These are phyloP conservation scores for Lonchura striata DNA, from an alignment of 2,113 vertebrate species.

Conservation along the genomic window DNA sequence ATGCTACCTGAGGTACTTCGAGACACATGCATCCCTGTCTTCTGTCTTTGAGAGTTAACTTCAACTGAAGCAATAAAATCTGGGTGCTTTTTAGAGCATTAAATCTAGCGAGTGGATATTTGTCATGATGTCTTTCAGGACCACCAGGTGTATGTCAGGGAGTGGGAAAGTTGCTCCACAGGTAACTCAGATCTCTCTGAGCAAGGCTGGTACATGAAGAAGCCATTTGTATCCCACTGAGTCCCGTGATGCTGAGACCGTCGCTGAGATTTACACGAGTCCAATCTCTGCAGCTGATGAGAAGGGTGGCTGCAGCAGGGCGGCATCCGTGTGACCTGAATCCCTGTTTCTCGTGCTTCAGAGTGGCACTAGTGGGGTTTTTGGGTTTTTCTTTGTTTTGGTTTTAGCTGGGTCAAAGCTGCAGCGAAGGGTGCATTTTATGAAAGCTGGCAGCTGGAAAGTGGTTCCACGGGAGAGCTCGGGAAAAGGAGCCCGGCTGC, in stretches of 20 bases:
- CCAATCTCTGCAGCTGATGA: constrained; percentile 11
- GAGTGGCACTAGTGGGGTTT: constrained; percentile 9
- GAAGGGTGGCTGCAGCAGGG: neutral
- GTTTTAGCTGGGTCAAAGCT: constrained; percentile 36
- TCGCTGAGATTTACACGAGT: constrained; percentile 72
- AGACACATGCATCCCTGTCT: constrained; percentile 34
- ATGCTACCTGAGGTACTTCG: constrained; percentile 35
- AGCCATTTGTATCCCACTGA: constrained; percentile 89
- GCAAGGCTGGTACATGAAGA: constrained; percentile 78
- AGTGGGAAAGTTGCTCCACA: constrained; percentile 71
- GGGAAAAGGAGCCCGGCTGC: constrained; percentile 68
- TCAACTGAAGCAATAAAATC: constrained; percentile 77
- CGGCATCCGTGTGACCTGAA: constrained; percentile 19
- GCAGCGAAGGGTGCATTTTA: constrained; percentile 45
- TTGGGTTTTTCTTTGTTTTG: neutral
- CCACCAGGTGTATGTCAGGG: constrained; percentile 78
- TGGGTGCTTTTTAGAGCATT: constrained; percentile 89
- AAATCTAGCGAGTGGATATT: constrained; percentile 79
- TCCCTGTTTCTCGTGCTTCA: constrained; percentile 3
- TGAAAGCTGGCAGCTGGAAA: constrained; percentile 69
- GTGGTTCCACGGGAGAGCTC: constrained; percentile 77
- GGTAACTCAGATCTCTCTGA: constrained; percentile 74
- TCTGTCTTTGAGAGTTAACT: constrained; percentile 87
- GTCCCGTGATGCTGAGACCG: constrained; percentile 44
- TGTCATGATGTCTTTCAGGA: constrained; percentile 73